Percentiles rank a stretch among this genome's conserved stretches.
Evolutionary conservation across 2,888 invertebrate genomes (phyloP).

Genomic region (Cheilosia urbana): DNA sequence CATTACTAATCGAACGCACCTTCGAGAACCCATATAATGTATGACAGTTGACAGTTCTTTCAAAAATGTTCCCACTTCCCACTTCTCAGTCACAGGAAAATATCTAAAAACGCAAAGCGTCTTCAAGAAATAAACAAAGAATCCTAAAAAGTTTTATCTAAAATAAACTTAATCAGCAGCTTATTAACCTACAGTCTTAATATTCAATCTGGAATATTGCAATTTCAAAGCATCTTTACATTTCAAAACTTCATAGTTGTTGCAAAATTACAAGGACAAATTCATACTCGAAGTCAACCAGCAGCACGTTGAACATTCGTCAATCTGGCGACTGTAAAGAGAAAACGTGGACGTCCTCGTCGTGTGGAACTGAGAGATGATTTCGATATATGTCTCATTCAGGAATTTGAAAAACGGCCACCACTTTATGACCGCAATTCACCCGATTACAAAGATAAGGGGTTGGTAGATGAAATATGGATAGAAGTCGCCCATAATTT

Average conservation of each 20-base stretch:
- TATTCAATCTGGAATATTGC: not conserved
- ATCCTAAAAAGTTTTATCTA: constrained; percentile 3
- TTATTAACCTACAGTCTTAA: not conserved
- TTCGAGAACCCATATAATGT: not conserved
- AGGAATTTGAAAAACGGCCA: constrained; percentile 78
- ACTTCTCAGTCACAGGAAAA: not conserved
- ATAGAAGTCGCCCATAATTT: constrained; percentile 77
- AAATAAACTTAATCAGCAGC: constrained; percentile 19
- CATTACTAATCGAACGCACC: too few species aligned
- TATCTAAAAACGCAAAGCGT: constrained; percentile 13
- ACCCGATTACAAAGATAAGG: constrained; percentile 78
- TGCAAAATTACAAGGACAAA: not conserved
- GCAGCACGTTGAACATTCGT: constrained; percentile 13
- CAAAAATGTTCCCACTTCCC: not conserved
- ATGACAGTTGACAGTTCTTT: not conserved
- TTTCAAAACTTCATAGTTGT: not conserved
- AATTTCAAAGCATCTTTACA: not conserved
- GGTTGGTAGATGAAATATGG: constrained; percentile 78
- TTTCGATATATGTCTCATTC: constrained; percentile 78
- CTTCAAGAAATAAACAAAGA: constrained; percentile 52
- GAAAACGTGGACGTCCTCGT: constrained; percentile 79
- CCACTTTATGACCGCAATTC: constrained; percentile 79
- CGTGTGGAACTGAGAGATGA: constrained; percentile 77
- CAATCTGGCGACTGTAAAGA: constrained; percentile 75
- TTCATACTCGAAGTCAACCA: not conserved